These are phyloP conservation scores for Mustela lutreola DNA, from an alignment of 2,113 vertebrate species.

Conservation along the genomic window DNA sequence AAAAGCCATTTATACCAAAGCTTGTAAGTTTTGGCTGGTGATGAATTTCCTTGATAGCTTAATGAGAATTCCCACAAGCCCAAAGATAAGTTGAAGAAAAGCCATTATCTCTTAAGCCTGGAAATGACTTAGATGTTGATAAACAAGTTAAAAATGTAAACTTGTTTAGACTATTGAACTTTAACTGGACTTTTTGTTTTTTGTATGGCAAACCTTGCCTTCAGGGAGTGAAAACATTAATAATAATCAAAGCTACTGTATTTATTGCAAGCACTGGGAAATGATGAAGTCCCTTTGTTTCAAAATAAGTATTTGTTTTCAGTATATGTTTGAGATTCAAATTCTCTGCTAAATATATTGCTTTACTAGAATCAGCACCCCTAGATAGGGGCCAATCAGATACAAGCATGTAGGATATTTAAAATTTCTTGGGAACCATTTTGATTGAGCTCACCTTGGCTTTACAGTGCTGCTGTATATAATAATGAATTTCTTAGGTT, in stretches of 20 bases:
- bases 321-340: constrained; percentile 8
- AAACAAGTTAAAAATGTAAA: background rate
- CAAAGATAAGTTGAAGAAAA: constrained; percentile 12
- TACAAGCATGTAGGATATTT: background rate
- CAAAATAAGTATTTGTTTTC: background rate
- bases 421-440: background rate
- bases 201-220: background rate
- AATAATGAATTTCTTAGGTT: background rate
- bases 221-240: constrained; percentile 27
- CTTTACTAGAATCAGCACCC: background rate
- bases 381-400: background rate
- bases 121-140: background rate
- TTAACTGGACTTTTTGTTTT: background rate
- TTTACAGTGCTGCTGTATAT: background rate
- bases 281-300: background rate
- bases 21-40: background rate
- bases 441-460: background rate
- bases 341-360: background rate
- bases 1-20: background rate
- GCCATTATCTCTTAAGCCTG: background rate
- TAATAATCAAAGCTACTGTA: background rate
- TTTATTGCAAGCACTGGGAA: background rate
- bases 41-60: background rate
- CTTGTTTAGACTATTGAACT: background rate
- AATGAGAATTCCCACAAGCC: background rate